Evolutionary conservation across 2,797 vertebrate species (phyloP).

Genomic region (Sylvia borin): DNA sequence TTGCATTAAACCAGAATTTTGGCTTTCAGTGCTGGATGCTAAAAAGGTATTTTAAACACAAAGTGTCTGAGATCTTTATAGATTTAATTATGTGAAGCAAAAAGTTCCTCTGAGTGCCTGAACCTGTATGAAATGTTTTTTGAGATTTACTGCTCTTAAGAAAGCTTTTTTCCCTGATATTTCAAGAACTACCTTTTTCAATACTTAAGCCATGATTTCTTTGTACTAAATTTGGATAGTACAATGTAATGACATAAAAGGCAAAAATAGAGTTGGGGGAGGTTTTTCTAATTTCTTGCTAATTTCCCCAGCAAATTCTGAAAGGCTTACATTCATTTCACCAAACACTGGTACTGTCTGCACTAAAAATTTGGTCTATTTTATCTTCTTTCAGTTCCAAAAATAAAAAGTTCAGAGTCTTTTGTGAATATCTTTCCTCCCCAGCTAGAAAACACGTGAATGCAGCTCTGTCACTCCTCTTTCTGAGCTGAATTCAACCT

Average conservation of each 20-base stretch:
- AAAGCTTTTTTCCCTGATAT: background rate
- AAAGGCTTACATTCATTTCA: constrained; percentile 33
- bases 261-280: constrained; percentile 49
- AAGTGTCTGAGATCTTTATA: background rate
- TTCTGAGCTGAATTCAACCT: background rate
- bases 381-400: background rate
- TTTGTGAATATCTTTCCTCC: background rate
- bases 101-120: background rate
- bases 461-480: background rate
- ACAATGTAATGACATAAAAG: background rate
- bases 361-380: background rate
- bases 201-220: background rate
- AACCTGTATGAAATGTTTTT: background rate
- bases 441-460: background rate
- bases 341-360: background rate
- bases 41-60: constrained; percentile 5
- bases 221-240: constrained; percentile 4
- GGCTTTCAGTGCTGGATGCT: background rate
- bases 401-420: constrained; percentile 1
- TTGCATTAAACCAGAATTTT: background rate
- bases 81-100: background rate
- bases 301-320: constrained; percentile 41
- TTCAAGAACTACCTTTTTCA: background rate
- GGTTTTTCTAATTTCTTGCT: constrained; percentile 38
- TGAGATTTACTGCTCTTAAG: background rate